Conservation (phyloP, 2,797 vertebrate genomes). For the Cuculus canorus region DNA sequence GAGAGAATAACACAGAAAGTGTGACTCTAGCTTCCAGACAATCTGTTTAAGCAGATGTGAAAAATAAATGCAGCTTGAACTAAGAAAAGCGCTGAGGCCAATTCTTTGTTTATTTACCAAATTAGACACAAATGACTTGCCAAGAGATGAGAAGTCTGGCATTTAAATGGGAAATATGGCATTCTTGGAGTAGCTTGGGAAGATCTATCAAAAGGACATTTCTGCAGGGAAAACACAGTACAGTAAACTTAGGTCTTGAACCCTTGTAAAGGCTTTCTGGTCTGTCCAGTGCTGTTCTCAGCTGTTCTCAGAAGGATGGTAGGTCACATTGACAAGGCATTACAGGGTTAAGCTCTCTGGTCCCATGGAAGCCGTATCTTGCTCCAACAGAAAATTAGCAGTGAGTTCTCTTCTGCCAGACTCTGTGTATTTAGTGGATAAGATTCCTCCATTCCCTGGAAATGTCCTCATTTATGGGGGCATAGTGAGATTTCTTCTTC, state of each 20-base stretch:
- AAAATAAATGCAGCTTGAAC: constrained; percentile 19
- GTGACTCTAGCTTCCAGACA: constrained; percentile 12
- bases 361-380: background rate
- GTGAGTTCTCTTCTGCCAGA: background rate
- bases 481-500: background rate
- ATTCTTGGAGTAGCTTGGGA: background rate
- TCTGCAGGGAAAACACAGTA: background rate
- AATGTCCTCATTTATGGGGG: background rate
- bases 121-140: constrained; percentile 9
- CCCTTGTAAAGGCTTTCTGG: background rate
- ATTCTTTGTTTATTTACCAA: constrained; percentile 39
- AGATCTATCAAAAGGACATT: background rate
- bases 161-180: constrained; percentile 8
- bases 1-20: constrained; percentile 16
- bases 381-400: background rate
- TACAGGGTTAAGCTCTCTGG: background rate
- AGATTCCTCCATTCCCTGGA: background rate
- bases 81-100: background rate
- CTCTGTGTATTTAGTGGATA: background rate
- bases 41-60: constrained; percentile 47
- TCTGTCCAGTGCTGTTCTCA: fast-evolving
- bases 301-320: background rate
- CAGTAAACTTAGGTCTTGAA: background rate
- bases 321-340: background rate
- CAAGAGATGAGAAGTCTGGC: constrained; percentile 14